Evolutionary conservation across 2,888 invertebrate species (phyloP), one percentile per base, ranked within the genome.

Genomic region (Minunthozetes semirufus): DNA sequence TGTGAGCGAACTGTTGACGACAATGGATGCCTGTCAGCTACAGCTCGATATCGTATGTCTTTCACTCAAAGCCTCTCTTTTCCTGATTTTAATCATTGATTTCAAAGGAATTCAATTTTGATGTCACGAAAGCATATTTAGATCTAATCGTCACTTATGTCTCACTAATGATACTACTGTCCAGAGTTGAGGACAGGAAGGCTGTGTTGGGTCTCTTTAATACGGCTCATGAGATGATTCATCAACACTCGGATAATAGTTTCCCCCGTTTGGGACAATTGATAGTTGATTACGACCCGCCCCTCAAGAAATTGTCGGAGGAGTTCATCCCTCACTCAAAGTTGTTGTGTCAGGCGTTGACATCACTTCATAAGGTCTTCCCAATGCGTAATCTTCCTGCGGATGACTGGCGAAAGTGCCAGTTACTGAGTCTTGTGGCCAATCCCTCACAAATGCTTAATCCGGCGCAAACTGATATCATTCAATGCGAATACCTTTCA

Each of bases 401-500:
- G 0, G 96, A 97, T 79, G 91, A 93, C 80, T 95, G 96, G 95
- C 87, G 87, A 80, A 90, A 93, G 75, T 93, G 94, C 82, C 92
- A 94, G 81, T 93, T 93, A 83, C 84, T 97, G 46, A 97, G 96
- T 81, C 85, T 99, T 59, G 92, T 97, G 2, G 92, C 94, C 38
- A 95, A 94, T 83, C 96, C 99, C 0, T 89, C 91, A n/a, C 91
- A 93, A 81, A 88, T 99, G 73, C 85, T 98, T 25, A 96, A 94
- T 83, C 95, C 97, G 5, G 91, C 95, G 0, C 90, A 93, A 80
- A 94, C 95, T 0, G 96, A 96, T 80, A 93, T 92, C 27, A 94
- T 97, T 88, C 96, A 97, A 1, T 98, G 97, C 83, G 99, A 99
- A 85, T 98, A 93, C 83, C 85, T 99, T 72, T 96, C 98, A 0